Conservation (phyloP, 2,113 vertebrate species). For the Gracilinanus agilis region DNA sequence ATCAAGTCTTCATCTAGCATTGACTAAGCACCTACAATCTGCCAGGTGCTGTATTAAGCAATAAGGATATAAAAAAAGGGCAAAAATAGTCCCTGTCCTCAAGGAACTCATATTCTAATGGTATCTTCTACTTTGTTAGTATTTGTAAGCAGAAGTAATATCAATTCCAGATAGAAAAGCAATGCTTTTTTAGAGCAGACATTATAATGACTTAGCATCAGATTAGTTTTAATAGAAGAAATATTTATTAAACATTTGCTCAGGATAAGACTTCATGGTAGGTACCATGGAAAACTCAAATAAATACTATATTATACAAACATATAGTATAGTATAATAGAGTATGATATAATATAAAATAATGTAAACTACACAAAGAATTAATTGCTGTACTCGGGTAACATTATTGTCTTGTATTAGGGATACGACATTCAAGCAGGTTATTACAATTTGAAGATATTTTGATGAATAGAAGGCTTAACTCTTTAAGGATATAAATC, state of each 20-base stretch:
- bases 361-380: neutral
- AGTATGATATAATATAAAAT: too few relatives aligned
- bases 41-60: neutral
- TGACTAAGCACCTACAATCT: neutral
- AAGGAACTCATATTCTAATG: neutral
- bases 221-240: neutral
- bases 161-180: neutral
- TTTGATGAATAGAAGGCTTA: neutral
- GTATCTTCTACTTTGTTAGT: neutral
- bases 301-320: neutral
- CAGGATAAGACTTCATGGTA: neutral
- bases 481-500: neutral
- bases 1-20: neutral
- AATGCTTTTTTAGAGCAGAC: neutral
- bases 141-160: neutral
- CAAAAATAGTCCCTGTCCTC: neutral
- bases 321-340: too few relatives aligned
- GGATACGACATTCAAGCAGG: neutral
- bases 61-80: neutral
- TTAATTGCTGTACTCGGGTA: neutral
- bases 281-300: neutral
- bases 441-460: neutral
- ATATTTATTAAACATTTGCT: neutral
- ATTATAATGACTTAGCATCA: neutral
- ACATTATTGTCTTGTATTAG: neutral